Evolutionary conservation across 2,888 invertebrate genomes (phyloP), one percentile per base, ranked within the genome.

Genomic region (Polyommatus icarus): DNA sequence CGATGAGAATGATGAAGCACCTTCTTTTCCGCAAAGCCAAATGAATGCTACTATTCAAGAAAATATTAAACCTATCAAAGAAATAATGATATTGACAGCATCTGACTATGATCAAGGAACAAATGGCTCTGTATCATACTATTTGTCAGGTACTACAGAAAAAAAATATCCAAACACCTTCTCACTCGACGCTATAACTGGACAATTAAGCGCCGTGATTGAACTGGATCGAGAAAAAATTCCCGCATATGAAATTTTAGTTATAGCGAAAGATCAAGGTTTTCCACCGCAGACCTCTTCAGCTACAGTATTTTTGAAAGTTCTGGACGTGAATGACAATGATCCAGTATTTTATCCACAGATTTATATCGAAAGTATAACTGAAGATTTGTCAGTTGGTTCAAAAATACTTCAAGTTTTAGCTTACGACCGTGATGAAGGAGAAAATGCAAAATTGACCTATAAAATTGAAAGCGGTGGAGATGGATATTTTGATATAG

Each of bases 1-100:
- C 80, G 99, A 99, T 91, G 99, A 99, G 91, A 99, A 99, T 89
- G 99, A 99, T 86, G 98, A 99, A 91, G 96, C 97, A 24, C 99
- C 99, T 0, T 95, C 95, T 83, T 99, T 99, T 91, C 95, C 96
- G 0, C 97, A 97, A 86, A 92, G 94, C 57, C 90, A 95, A 82
- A 96, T 98, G 67, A 96, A 97, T 84, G 96, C 98, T 4, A 96
- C 96, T 61, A 87, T 98, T 57, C 96, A 96, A 76, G 98, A 98
- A 92, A 97, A 96, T 87, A 96, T 97, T 10, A 96, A 97, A 77
- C 96, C 97, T 0, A 95, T 96, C 81, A 97, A 97, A 82, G 94
- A 98, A 83, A 96, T 98, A 36, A 96, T 98, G 0, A 97, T 97
- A 90, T 90, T 98, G 77, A 97, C 97, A 40, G 98, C 98, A 29